phyloP scores from a whole-genome alignment of 2,797 vertebrate species.

The Arremon brunneinucha region DNA sequence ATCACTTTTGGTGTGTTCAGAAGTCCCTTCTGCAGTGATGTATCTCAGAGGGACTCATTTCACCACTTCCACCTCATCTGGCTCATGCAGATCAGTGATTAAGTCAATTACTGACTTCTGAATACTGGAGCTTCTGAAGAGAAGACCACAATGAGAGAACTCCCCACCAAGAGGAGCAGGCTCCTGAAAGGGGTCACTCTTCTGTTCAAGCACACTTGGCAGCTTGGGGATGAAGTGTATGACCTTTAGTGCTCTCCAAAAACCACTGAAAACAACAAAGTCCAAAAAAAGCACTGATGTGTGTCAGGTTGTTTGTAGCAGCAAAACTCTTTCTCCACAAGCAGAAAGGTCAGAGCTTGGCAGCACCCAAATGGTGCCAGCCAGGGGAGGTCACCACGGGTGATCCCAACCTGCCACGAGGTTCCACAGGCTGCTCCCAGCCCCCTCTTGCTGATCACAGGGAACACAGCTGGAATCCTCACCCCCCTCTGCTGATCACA shows the following conservation, averaged over 20 bases:
- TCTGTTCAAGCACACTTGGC: neutral
- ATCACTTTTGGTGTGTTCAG: rapidly evolving
- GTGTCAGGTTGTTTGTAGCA: neutral
- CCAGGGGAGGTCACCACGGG: neutral
- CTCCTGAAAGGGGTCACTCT: neutral
- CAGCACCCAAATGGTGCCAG: neutral
- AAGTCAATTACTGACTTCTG: neutral
- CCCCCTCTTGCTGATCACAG: neutral
- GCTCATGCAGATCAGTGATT: neutral
- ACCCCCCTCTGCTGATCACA: neutral
- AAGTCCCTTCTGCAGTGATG: neutral
- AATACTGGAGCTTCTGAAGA: neutral
- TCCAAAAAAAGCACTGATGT: rapidly evolving
- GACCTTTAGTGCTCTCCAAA: neutral
- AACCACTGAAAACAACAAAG: neutral
- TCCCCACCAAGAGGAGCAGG: neutral
- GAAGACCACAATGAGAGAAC: neutral
- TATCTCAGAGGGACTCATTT: neutral
- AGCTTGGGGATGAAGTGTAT: neutral
- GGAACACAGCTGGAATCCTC: neutral
- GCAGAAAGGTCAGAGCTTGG: neutral
- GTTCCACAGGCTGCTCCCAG: neutral
- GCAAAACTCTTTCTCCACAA: neutral
- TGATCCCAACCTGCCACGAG: rapidly evolving
- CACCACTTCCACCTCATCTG: neutral